A percentile compares a stretch with the other conserved stretches of the same genome.
Evolutionary conservation across 2,888 invertebrate genomes (phyloP).

Genomic region (Drosophila affinis): DNA sequence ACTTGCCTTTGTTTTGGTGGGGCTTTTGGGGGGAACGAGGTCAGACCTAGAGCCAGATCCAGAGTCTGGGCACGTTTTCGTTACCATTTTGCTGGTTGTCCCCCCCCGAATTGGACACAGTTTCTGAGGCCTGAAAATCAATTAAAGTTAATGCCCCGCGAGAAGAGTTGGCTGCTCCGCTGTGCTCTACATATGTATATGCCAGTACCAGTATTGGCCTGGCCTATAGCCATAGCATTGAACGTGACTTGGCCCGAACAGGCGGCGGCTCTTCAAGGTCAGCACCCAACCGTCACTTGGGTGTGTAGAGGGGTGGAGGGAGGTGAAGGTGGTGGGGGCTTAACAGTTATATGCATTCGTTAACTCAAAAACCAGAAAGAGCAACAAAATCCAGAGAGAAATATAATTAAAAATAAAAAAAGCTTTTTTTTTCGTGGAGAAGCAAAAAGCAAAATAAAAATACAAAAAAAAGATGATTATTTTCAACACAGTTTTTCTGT

Average conservation of each 20-base stretch:
- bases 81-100: conserved; percentile 51
- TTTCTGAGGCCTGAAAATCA: conserved; percentile 59
- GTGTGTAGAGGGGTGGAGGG: neutral
- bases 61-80: conserved; percentile 70
- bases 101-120: conserved; percentile 31
- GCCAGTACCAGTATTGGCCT: conserved; percentile 11
- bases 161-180: conserved; percentile 28
- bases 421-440: conserved; percentile 11
- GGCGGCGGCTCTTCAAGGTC: conserved; percentile 32
- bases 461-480: conserved; percentile 18
- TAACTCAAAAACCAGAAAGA: conserved; percentile 10
- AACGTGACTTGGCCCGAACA: conserved; percentile 70
- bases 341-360: conserved; percentile 17
- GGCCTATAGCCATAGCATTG: conserved; percentile 66
- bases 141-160: conserved; percentile 60
- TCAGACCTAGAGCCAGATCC: conserved; percentile 44
- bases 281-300: conserved; percentile 23
- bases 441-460: conserved; percentile 19
- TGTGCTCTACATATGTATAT: conserved; percentile 12
- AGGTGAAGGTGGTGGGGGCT: neutral
- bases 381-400: conserved; percentile 7
- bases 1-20: conserved; percentile 33
- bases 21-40: conserved; percentile 59
- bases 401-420: conserved; percentile 18
- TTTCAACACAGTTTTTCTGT: conserved; percentile 40